Conservation (phyloP, 1,140 invertebrate genomes). For the Brachionus angularis region DNA sequence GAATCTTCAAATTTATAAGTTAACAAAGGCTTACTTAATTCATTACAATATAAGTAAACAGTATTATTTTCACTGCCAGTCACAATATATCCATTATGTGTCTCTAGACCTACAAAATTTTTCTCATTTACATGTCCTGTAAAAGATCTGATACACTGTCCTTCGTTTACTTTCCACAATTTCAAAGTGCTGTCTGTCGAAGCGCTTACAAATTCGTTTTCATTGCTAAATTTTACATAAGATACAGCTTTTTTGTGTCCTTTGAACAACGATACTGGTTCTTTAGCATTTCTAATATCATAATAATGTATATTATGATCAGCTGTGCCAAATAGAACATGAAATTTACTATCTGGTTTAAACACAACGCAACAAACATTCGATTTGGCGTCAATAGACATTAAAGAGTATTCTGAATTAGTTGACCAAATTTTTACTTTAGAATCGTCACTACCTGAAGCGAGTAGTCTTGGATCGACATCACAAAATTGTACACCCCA, state of each 20-base stretch:
- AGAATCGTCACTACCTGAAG: constrained; percentile 88
- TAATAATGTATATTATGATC: constrained; percentile 96
- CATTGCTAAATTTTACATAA: constrained; percentile 88
- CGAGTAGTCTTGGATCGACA: constrained; percentile 81
- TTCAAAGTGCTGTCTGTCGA: constrained; percentile 90
- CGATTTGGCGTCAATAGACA: constrained; percentile 79
- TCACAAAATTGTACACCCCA: constrained; percentile 95
- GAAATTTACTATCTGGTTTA: constrained; percentile 76
- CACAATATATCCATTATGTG: constrained; percentile 86
- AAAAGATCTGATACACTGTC: constrained; percentile 67
- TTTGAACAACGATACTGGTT: constrained; percentile 76
- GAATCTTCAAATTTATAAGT: constrained; percentile 82
- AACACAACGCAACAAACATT: constrained; percentile 96
- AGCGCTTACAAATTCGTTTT: constrained; percentile 82
- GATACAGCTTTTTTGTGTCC: constrained; percentile 91
- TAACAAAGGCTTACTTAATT: constrained; percentile 77
- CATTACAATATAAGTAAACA: constrained; percentile 87
- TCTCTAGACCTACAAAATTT: constrained; percentile 69
- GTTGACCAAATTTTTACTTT: constrained; percentile 87
- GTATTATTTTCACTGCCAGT: constrained; percentile 94
- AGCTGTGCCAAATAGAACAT: constrained; percentile 87
- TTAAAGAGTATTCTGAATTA: constrained; percentile 78
- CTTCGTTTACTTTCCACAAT: constrained; percentile 80
- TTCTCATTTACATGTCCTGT: constrained; percentile 43
- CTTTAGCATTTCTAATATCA: constrained; percentile 78